phyloP scores from a whole-genome alignment of 1,140 invertebrate genomes.

The Eueides isabella region DNA sequence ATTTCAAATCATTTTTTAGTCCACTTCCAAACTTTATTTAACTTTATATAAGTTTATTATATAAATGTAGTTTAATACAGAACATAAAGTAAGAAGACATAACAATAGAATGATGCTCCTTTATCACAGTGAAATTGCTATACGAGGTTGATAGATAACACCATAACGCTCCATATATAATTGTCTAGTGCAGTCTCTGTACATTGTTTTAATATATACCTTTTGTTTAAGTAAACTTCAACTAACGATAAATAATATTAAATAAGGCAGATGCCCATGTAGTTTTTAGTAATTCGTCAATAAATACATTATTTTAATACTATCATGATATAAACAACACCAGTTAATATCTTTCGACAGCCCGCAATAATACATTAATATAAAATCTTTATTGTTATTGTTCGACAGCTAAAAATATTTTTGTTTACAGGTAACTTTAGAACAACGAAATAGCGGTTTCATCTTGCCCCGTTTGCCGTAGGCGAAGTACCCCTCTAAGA shows the following conservation, averaged over 20 bases:
- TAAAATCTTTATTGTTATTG: conserved; percentile 45
- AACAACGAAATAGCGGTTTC: conserved; percentile 67
- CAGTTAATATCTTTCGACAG: background rate
- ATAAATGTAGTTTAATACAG: background rate
- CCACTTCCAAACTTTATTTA: background rate
- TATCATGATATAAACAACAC: background rate
- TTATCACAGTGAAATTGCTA: conserved; percentile 24
- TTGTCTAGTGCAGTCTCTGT: conserved; percentile 24
- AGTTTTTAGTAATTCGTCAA: background rate
- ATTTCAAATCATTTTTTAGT: too few relatives aligned
- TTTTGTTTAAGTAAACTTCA: background rate
- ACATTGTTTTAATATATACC: conserved; percentile 23
- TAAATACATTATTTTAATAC: background rate
- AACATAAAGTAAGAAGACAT: conserved; percentile 15
- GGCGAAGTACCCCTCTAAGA: conserved; percentile 66
- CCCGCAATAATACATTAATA: conserved; percentile 36
- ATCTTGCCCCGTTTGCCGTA: conserved; percentile 59
- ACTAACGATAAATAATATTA: background rate
- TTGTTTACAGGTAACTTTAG: conserved; percentile 75
- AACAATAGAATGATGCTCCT: conserved; percentile 18
- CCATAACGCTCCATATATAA: conserved; percentile 22
- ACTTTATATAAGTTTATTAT: background rate
- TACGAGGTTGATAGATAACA: conserved; percentile 26
- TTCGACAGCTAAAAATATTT: conserved; percentile 55
- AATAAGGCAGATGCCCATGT: background rate